A percentile compares a stretch with the other conserved stretches of the same genome.
phyloP scores from a whole-genome alignment of 2,888 invertebrate species.

The Nasonovia ribisnigri region DNA sequence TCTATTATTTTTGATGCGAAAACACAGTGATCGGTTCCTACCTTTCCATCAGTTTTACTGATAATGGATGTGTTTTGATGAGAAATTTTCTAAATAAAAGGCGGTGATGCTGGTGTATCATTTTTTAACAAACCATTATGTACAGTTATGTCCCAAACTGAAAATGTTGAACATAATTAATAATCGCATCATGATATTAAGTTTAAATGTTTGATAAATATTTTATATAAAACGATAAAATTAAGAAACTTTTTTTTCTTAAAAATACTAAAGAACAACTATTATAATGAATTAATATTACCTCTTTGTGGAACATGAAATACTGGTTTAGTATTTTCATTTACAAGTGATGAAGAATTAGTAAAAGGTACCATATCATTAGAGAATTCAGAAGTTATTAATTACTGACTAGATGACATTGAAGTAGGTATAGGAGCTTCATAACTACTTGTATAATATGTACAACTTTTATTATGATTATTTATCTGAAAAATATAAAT shows the following conservation, averaged over 20 bases:
- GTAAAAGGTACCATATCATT: conserved; percentile 27
- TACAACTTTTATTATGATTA: conserved; percentile 3
- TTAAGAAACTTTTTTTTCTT: not conserved
- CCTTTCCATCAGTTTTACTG: conserved; percentile 20
- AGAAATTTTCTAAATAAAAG: conserved; percentile 67
- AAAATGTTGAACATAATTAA: conserved; percentile 12
- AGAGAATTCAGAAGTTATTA: conserved; percentile 22
- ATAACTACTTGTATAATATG: conserved; percentile 7
- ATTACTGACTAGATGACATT: conserved; percentile 54
- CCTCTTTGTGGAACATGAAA: conserved; percentile 32
- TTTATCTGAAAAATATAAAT: conserved; percentile 11
- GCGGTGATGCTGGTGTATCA: conserved; percentile 67
- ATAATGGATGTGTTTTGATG: conserved; percentile 52
- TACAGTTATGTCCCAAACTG: conserved; percentile 42
- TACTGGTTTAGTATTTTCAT: conserved; percentile 42
- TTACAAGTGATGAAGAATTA: conserved; percentile 23
- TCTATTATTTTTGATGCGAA: conserved; percentile 19
- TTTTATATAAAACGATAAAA: not conserved
- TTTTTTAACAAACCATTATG: conserved; percentile 36
- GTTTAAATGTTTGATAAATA: not conserved
- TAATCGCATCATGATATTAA: not conserved
- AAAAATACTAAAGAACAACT: not conserved
- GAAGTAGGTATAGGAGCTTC: conserved; percentile 56
- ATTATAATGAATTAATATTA: not conserved
- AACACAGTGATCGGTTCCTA: not conserved